Percentiles rank a stretch among this genome's conserved stretches.
Evolutionary conservation across 2,113 vertebrate genomes (phyloP).

Genomic region (Ia io): DNA sequence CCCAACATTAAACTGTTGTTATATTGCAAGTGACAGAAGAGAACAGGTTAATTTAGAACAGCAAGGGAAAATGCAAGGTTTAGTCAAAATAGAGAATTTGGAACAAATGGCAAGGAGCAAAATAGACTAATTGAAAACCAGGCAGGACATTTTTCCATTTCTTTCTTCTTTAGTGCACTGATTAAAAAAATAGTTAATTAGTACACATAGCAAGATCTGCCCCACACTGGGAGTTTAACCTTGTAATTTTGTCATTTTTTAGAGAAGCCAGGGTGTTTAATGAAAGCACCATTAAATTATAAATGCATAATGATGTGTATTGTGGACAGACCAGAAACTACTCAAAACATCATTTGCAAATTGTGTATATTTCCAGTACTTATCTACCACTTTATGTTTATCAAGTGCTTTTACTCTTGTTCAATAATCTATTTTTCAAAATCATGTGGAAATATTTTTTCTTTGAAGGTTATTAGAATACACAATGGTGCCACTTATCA

Average conservation of each 20-base stretch:
- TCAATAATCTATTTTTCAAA: slow-evolving; percentile 17
- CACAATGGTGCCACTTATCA: not conserved
- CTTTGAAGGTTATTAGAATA: not conserved
- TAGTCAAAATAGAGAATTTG: slow-evolving; percentile 49
- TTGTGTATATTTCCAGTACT: not conserved
- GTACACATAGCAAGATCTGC: slow-evolving; percentile 20
- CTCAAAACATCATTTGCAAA: slow-evolving; percentile 34
- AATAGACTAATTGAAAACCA: slow-evolving; percentile 60
- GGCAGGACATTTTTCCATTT: slow-evolving; percentile 12
- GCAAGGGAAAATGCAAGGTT: slow-evolving; percentile 5
- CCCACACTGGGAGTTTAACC: slow-evolving; percentile 51
- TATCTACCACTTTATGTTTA: slow-evolving; percentile 16
- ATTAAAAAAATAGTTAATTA: slow-evolving; percentile 66
- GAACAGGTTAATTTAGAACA: slow-evolving; percentile 39
- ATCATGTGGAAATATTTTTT: not conserved
- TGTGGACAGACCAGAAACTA: not conserved
- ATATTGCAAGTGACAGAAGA: not conserved
- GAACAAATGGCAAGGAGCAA: slow-evolving; percentile 33
- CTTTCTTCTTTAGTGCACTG: not conserved
- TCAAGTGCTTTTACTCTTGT: not conserved
- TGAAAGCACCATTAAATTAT: slow-evolving; percentile 56
- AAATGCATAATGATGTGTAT: slow-evolving; percentile 49
- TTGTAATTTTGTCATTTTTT: slow-evolving; percentile 66
- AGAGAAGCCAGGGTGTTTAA: slow-evolving; percentile 45
- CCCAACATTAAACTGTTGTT: not conserved